phyloP scores from a whole-genome alignment of 2,797 vertebrate genomes.

The Tauraco hartlaubi region DNA sequence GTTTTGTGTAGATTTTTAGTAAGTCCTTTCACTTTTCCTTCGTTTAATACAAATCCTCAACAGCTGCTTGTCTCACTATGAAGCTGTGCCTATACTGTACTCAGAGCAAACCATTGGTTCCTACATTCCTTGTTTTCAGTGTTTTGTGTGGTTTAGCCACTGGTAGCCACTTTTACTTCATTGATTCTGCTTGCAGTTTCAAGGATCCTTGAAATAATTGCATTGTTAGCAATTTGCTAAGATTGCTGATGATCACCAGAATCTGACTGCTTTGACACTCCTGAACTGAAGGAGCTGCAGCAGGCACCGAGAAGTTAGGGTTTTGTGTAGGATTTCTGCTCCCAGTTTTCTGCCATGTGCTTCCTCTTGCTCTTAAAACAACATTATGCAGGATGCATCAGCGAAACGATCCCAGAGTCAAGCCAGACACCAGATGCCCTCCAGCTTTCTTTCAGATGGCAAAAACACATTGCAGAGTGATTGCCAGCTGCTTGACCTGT shows the following conservation, averaged over 20 bases:
- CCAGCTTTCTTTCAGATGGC: not conserved
- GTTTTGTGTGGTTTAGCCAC: not conserved
- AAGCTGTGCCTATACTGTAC: not conserved
- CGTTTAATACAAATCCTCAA: not conserved
- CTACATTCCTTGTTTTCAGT: not conserved
- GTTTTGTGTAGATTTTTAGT: not conserved
- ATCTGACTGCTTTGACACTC: not conserved
- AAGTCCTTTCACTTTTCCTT: not conserved
- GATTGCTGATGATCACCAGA: not conserved
- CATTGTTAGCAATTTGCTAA: not conserved
- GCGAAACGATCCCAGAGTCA: not conserved
- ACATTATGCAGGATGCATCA: not conserved
- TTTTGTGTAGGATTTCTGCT: not conserved
- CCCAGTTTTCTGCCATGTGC: not conserved
- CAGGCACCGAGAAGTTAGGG: not conserved
- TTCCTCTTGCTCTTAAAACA: not conserved
- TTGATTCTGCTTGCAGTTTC: not conserved
- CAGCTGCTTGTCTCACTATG: not conserved
- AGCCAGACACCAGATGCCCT: not conserved
- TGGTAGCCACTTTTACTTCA: not conserved
- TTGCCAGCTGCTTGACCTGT: not conserved
- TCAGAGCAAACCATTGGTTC: not conserved
- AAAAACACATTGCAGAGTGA: not conserved
- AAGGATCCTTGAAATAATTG: not conserved
- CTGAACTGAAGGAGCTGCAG: not conserved